Percentiles rank a stretch among this genome's conserved stretches.
Evolutionary conservation across 92 coral and sea anemone species (phyloP).

Genomic region (Porites cylindrica): DNA sequence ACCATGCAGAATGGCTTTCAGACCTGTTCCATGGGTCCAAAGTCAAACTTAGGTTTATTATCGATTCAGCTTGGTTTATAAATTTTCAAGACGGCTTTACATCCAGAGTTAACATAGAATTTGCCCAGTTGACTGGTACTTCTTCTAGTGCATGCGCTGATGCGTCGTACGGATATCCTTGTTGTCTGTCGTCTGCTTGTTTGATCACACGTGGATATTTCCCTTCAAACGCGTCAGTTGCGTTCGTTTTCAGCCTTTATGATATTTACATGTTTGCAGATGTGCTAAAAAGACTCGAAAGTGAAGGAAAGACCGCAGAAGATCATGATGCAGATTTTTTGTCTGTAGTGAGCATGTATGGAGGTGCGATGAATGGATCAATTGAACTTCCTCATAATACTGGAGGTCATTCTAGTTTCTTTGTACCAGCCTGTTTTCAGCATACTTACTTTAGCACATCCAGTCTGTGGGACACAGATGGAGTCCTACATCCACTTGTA

Average conservation of each 20-base stretch:
- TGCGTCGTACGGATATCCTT: constrained; percentile 44
- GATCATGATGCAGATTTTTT: constrained; percentile 53
- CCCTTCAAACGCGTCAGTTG: constrained; percentile 20
- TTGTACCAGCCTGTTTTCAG: constrained; percentile 73
- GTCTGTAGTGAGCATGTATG: constrained; percentile 72
- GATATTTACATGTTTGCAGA: constrained; percentile 69
- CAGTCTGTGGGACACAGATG: constrained; percentile 66
- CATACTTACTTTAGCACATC: constrained; percentile 67
- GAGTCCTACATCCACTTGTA: constrained; percentile 42
- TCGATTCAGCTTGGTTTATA: constrained; percentile 74
- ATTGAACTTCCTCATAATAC: constrained; percentile 22
- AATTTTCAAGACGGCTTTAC: constrained; percentile 61
- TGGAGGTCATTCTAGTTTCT: constrained; percentile 27
- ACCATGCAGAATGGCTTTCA: constrained; percentile 60
- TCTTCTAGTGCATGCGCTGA: constrained; percentile 52
- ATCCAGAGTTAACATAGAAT: constrained; percentile 40
- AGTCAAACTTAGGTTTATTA: constrained; percentile 30
- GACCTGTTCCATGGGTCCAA: background rate
- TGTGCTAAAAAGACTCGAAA: constrained; percentile 43
- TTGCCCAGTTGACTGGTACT: constrained; percentile 16
- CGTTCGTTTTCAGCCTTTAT: constrained; percentile 60
- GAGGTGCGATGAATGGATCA: constrained; percentile 72
- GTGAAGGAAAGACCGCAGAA: constrained; percentile 43
- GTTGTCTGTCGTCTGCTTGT: constrained; percentile 63
- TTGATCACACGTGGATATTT: constrained; percentile 46